Evolutionary conservation across 2,113 vertebrate species (phyloP).

Genomic region (Aspiorhynchus laticeps): DNA sequence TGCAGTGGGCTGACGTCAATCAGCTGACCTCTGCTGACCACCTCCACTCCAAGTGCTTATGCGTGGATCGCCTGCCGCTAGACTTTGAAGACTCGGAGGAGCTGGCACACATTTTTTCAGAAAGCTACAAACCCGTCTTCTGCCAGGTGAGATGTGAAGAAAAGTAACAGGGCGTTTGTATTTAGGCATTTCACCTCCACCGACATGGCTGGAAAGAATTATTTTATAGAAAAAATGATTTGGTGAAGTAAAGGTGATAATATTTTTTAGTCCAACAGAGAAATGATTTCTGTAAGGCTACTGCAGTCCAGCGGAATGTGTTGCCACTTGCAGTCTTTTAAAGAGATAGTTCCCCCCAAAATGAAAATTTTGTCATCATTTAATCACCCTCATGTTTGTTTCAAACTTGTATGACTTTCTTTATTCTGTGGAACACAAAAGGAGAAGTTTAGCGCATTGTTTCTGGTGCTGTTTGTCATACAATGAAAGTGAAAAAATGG

Average conservation of each 20-base stretch:
- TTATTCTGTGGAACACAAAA: slow-evolving; percentile 14
- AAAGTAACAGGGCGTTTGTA: background rate
- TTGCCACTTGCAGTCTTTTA: background rate
- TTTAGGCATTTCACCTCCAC: slow-evolving; percentile 7
- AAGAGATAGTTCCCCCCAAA: background rate
- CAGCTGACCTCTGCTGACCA: slow-evolving; percentile 86
- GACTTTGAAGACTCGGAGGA: slow-evolving; percentile 85
- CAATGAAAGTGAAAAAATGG: background rate
- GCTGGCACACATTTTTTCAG: slow-evolving; percentile 85
- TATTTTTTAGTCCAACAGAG: background rate
- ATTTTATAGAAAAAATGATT: background rate
- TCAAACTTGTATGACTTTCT: background rate
- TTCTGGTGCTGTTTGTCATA: background rate
- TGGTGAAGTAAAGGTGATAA: background rate
- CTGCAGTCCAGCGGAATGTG: background rate
- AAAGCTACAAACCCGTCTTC: slow-evolving; percentile 89
- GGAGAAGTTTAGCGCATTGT: background rate
- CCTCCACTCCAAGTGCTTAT: slow-evolving; percentile 97
- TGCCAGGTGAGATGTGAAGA: slow-evolving; percentile 82
- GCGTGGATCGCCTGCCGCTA: slow-evolving; percentile 85
- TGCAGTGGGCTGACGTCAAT: slow-evolving; percentile 98
- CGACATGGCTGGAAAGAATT: background rate
- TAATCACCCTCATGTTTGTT: background rate
- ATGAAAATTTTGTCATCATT: background rate
- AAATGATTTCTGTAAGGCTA: background rate